Conservation (phyloP, 2,888 invertebrate species). For the Xanthostigma xanthostigma region DNA sequence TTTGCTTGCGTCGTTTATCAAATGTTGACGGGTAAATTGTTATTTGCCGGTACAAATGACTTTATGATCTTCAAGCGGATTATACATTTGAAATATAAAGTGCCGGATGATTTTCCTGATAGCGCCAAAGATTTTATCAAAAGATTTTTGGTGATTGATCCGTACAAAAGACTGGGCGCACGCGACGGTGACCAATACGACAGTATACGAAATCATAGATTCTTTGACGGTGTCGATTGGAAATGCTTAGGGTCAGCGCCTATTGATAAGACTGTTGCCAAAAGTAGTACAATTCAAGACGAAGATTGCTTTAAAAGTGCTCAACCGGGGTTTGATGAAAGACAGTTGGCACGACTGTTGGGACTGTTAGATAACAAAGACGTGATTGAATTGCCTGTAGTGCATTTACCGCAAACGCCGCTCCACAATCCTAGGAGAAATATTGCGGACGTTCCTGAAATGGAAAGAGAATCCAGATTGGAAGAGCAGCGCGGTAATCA, state of each 20-base stretch:
- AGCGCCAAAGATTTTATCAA: slow-evolving; percentile 78
- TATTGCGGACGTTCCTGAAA: slow-evolving; percentile 49
- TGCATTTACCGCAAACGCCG: too few species aligned
- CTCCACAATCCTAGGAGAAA: slow-evolving; percentile 12
- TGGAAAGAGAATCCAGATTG: slow-evolving; percentile 48
- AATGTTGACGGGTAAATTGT: slow-evolving; percentile 86
- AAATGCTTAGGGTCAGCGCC: slow-evolving; percentile 72
- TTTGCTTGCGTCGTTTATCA: slow-evolving; percentile 94
- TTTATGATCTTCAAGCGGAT: slow-evolving; percentile 96
- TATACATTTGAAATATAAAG: slow-evolving; percentile 74
- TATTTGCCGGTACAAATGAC: slow-evolving; percentile 84
- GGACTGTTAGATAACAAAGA: slow-evolving; percentile 48
- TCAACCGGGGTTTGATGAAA: slow-evolving; percentile 77
- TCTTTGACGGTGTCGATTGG: slow-evolving; percentile 76
- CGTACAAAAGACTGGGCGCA: slow-evolving; percentile 68
- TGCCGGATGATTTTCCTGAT: slow-evolving; percentile 80
- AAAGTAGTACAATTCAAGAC: slow-evolving; percentile 34
- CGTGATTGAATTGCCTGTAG: slow-evolving; percentile 34
- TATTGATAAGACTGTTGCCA: slow-evolving; percentile 39
- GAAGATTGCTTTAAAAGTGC: slow-evolving; percentile 62
- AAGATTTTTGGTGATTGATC: slow-evolving; percentile 69
- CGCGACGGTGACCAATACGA: slow-evolving; percentile 59
- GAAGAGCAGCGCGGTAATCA: slow-evolving; percentile 44
- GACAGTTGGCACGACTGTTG: slow-evolving; percentile 61
- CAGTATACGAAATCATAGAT: slow-evolving; percentile 72